Base-by-base conservation (phyloP, 1,140 invertebrate species). In the Diachasma alloeum region DNA sequence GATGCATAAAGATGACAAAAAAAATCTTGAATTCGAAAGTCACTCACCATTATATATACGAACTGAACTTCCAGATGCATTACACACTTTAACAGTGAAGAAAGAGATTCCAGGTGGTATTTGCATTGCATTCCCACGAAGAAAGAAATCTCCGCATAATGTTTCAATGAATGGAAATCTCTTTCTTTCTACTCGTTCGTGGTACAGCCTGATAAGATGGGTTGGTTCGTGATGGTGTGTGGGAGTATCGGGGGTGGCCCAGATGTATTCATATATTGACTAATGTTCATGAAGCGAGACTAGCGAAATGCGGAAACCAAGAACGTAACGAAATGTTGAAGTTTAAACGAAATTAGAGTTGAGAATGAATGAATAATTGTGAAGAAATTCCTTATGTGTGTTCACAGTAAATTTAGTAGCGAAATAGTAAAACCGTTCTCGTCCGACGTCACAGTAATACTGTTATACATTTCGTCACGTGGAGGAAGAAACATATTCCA, bases 161-260 rank as follows among this genome's bases (percentile, higher is more conserved):
- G 74, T 75, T 75, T 56, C 63, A 75, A 75, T 75, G 73, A 75
- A 75, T 75, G 66, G 67, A 70, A 75, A 72, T 78, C 59, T 68
- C 72, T 24, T 46, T 44, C 39, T 42, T 73, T 24, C 44, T 74
- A 26, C n/a, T 53, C 42, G 63, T 48, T 22, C 44, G 37, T 46
- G 59, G 59, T 63, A 26, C 6, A 53, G 63, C 13, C 59, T 75
- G 73, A 75, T 75, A 75, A 68, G 73, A 53, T 36, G 74, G 36
- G 22, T 26, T 31, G 4, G 59, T 59, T 59, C 26, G 56, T 48
- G 63, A 75, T 42, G 15, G 39, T 26, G 53, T 73, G 53, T 19
- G 66, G 73, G 48, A 37, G 66, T 46, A 75, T 31, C n/a, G 36
- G 22, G 11, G 26, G 15, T 39, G 31, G 31, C 53, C 19, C 24